A percentile compares a stretch with the other conserved stretches of the same genome.
phyloP scores from a whole-genome alignment of 1,140 invertebrate genomes.

The Berghia stephanieae region DNA sequence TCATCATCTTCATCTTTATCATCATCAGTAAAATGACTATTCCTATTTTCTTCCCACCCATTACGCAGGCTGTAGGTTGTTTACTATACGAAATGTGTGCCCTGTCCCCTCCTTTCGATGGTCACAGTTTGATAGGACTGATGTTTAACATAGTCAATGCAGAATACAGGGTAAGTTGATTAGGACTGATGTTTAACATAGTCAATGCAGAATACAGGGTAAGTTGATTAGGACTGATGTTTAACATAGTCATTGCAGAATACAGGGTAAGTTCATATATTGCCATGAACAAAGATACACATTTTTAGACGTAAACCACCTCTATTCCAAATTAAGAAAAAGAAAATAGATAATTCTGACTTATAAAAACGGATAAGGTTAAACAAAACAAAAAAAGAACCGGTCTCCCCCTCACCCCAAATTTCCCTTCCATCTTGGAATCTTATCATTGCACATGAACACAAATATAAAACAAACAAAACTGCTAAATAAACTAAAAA shows the following conservation, averaged over 20 bases:
- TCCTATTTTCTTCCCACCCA: background rate
- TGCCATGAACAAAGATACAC: background rate
- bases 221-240: slow-evolving; percentile 36
- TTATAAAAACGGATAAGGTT: no score
- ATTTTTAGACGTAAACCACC: background rate
- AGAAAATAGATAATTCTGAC: no score
- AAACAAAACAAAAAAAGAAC: no score
- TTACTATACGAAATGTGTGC: slow-evolving; percentile 63
- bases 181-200: slow-evolving; percentile 55
- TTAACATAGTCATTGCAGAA: slow-evolving; percentile 63
- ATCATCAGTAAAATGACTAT: no score
- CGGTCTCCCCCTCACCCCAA: no score
- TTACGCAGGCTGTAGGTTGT: slow-evolving; percentile 61
- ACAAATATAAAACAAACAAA: no score
- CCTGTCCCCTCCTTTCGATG: slow-evolving; percentile 61
- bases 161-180: slow-evolving; percentile 54
- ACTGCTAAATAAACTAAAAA: no score
- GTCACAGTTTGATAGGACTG: slow-evolving; percentile 59
- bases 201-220: slow-evolving; percentile 62
- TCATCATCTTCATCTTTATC: no score
- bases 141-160: slow-evolving; percentile 64
- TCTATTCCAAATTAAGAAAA: no score
- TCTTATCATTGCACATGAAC: no score
- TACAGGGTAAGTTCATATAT: slow-evolving; percentile 53
- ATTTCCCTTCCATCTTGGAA: no score